Percentiles rank a stretch among this genome's conserved stretches.
phyloP scores from a whole-genome alignment of 2,888 invertebrate genomes.

The Teleiodes luculella region DNA sequence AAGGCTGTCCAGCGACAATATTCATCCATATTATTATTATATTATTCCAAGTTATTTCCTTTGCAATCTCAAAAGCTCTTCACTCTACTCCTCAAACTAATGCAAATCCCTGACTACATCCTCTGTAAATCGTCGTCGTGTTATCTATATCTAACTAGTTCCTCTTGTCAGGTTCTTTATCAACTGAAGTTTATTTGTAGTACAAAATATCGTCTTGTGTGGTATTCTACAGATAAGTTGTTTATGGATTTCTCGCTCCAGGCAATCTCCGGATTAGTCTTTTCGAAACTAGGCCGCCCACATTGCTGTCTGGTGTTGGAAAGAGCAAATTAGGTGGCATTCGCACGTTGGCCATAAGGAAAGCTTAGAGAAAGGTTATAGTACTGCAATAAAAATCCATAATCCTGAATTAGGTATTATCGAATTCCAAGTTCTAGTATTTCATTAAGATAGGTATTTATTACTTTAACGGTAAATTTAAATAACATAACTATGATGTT shows the following conservation, averaged over 20 bases:
- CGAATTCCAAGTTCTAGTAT: too few relatives aligned
- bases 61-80: too few relatives aligned
- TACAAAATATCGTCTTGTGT: constrained; percentile 14
- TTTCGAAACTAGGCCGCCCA: constrained; percentile 19
- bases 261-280: constrained; percentile 18
- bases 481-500: too few relatives aligned
- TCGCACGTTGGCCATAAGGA: background rate
- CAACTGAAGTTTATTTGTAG: constrained; percentile 7
- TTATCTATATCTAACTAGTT: constrained; percentile 1
- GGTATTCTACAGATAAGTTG: constrained; percentile 13
- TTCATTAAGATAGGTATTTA: too few relatives aligned
- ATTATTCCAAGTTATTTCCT: background rate
- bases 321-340: constrained; percentile 7
- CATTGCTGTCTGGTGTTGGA: constrained; percentile 8
- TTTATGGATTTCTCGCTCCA: constrained; percentile 12
- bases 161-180: constrained; percentile 5
- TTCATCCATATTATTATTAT: too few relatives aligned
- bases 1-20: too few relatives aligned
- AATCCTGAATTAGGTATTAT: too few relatives aligned
- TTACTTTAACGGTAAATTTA: too few relatives aligned
- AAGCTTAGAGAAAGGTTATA: background rate
- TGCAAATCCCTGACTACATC: background rate
- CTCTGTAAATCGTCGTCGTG: background rate
- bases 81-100: too few relatives aligned
- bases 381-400: too few relatives aligned